A percentile compares a stretch with the other conserved stretches of the same genome.
These are phyloP conservation scores for Ficedula albicollis DNA, from an alignment of 2,797 vertebrate genomes.

Conservation along the genomic window DNA sequence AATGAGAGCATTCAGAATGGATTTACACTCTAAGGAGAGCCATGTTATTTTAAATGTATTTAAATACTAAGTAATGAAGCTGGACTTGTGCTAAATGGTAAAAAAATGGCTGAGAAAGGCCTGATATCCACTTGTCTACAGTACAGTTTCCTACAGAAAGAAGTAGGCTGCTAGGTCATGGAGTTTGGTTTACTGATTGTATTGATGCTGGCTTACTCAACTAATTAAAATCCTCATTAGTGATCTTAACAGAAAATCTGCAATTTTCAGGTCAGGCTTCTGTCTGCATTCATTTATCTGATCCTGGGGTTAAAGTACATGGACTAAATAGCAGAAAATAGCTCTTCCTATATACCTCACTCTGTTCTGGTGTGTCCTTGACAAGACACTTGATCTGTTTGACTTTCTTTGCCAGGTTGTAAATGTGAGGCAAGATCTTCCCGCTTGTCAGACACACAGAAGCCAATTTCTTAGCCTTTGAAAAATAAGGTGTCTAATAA, in stretches of 20 bases:
- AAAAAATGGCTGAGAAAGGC: background rate
- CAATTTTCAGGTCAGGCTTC: conserved; percentile 52
- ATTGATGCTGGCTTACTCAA: conserved; percentile 8
- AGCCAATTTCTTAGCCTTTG: background rate
- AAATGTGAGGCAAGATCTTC: background rate
- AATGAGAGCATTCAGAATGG: background rate
- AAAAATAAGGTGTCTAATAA: background rate
- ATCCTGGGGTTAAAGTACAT: conserved; percentile 11
- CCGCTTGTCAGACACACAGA: background rate
- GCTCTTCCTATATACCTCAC: background rate
- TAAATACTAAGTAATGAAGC: background rate
- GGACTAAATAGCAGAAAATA: conserved; percentile 52
- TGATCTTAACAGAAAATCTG: conserved; percentile 36
- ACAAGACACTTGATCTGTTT: background rate
- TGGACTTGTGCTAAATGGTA: background rate
- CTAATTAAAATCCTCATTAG: conserved; percentile 71
- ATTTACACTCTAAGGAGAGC: background rate
- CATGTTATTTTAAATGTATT: background rate
- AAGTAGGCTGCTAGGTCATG: conserved; percentile 57
- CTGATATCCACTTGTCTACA: background rate
- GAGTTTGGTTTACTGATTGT: conserved; percentile 27
- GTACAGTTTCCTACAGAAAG: background rate
- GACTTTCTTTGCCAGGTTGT: background rate
- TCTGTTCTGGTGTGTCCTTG: background rate
- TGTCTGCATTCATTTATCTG: background rate